A percentile compares a stretch with the other conserved stretches of the same genome.
phyloP scores from a whole-genome alignment of 64 coral and sea anemone species.

The Pocillopora verrucosa region DNA sequence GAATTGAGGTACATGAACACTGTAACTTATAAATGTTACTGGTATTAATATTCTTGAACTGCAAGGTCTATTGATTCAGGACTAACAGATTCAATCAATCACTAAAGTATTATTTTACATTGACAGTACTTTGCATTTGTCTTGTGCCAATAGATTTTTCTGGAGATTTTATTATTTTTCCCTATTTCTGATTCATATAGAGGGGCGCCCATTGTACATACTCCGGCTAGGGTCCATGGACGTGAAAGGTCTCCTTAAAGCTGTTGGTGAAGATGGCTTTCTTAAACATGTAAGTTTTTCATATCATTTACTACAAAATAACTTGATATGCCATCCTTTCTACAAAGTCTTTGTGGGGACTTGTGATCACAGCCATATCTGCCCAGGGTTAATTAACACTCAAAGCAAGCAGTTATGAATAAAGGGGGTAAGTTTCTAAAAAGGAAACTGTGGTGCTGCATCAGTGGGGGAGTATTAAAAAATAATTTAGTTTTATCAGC shows the following conservation, averaged over 20 bases:
- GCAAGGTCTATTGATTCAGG: not conserved
- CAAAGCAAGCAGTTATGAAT: too few relatives aligned
- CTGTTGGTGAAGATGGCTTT: slow-evolving; percentile 99
- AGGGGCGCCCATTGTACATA: slow-evolving; percentile 97
- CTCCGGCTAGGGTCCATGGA: slow-evolving; percentile 92
- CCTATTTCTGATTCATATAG: slow-evolving; percentile 19
- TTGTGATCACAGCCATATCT: too few relatives aligned
- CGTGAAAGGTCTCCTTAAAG: slow-evolving; percentile 91
- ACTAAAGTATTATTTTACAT: not conserved
- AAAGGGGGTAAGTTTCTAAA: too few relatives aligned
- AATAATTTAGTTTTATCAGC: too few relatives aligned
- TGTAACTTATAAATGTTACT: too few relatives aligned
- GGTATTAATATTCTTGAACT: too few relatives aligned
- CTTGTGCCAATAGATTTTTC: not conserved
- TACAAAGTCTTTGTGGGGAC: not conserved
- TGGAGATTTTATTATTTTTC: not conserved
- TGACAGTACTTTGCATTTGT: not conserved
- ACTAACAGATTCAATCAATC: not conserved
- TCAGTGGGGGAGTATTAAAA: too few relatives aligned
- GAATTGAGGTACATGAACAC: too few relatives aligned
- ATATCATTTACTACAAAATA: not conserved
- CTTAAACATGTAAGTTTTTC: slow-evolving; percentile 85
- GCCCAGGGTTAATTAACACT: too few relatives aligned
- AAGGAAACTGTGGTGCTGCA: too few relatives aligned
- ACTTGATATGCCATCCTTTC: not conserved